Evolutionary conservation across 2,797 vertebrate genomes (phyloP), one percentile per base, ranked within the genome.

Genomic region (Artibeus jamaicensis): DNA sequence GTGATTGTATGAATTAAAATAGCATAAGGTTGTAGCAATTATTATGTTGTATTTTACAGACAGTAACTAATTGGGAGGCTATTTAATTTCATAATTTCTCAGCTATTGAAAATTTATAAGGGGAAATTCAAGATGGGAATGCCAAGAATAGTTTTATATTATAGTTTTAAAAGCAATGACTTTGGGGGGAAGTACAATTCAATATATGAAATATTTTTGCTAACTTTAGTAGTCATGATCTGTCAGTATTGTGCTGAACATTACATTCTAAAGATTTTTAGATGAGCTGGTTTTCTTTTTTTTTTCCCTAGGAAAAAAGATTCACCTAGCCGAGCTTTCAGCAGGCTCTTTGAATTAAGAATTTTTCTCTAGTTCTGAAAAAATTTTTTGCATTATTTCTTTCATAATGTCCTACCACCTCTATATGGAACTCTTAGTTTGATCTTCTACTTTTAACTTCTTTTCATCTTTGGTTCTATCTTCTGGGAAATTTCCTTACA

Each of bases 21-120:
- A 86, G 83, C 50, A 94, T 6, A 55, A 86, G 62, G 55, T 44
- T 8, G 1, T 53, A 32, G 7, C n/a, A 78, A 42, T 79, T 62
- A 22, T 42, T 87, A 62, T 71, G 4, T 50, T 67, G 24, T 67
- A 55, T 71, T 48, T 89, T 94, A 71, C 0, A 62, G 42, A 18
- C 2, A 86, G 9, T 73, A 81, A 84, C 39, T 93, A 24, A 57
- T 37, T 86, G 57, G 73, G 21, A 7, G 9, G 65, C 1, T 50
- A 62, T n/a, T 94, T 81, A 48, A 94, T 74, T 93, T 95, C 48
- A 84, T 62, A 77, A 57, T 86, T 77, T 91, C 9, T 84, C 73
- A 76, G 18, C 71, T 94, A 50, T 42, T 90, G 37, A 42, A 57
- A 90, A 22, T 71, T 37, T 65, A 86, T 86, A 39, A 93, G 76